phyloP scores from a whole-genome alignment of 2,797 vertebrate genomes.

The Pteropus rufus region DNA sequence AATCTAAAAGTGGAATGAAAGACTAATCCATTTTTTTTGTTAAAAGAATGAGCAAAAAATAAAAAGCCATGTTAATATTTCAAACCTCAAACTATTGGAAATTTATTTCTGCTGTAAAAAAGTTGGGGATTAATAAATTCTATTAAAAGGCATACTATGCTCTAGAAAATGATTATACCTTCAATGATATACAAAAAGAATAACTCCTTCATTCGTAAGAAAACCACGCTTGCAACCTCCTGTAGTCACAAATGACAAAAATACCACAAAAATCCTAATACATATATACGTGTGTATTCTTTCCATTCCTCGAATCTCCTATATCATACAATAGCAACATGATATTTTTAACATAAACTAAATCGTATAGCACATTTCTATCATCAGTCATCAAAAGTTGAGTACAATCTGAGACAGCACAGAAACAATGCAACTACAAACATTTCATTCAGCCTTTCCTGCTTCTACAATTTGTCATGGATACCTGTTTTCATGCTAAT shows the following conservation, averaged over 20 bases:
- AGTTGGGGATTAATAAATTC: conserved; percentile 17
- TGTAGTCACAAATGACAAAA: conserved; percentile 4
- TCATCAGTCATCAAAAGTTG: conserved; percentile 33
- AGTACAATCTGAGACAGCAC: neutral
- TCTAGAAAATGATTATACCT: conserved; percentile 59
- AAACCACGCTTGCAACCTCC: neutral
- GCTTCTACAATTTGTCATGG: neutral
- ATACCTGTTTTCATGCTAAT: neutral
- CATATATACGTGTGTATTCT: neutral
- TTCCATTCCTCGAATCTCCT: conserved; percentile 53
- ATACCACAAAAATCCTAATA: neutral
- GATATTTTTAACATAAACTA: conserved; percentile 61
- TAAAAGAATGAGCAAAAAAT: conserved; percentile 28
- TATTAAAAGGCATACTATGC: conserved; percentile 1
- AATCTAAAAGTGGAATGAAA: neutral
- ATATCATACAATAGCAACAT: conserved; percentile 4
- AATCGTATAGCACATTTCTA: neutral
- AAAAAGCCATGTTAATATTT: conserved; percentile 6
- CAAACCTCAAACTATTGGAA: neutral
- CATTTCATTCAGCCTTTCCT: neutral
- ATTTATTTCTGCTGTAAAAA: conserved; percentile 44
- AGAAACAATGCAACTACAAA: neutral
- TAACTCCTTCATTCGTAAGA: conserved; percentile 20
- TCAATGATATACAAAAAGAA: conserved; percentile 12
- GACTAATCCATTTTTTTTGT: neutral